Conservation (phyloP, 2,113 vertebrate genomes). For the Guaruba guarouba region DNA sequence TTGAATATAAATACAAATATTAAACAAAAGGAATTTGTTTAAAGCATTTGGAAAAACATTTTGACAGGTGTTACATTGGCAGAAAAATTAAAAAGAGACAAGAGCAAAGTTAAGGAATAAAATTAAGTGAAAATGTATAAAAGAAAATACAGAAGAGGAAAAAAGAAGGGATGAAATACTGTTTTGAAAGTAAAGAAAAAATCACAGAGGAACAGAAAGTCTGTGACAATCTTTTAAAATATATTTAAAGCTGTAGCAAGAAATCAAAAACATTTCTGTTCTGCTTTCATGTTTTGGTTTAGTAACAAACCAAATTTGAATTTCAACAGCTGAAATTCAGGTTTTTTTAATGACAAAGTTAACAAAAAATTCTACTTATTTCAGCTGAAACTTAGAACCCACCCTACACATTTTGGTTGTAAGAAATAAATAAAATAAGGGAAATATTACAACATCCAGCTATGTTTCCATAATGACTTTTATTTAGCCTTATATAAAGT, state of each 20-base stretch:
- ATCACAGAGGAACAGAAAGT: not conserved
- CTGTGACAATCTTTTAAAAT: not conserved
- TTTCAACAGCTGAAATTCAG: not conserved
- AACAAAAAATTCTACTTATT: not conserved
- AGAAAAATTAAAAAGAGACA: not conserved
- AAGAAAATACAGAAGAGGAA: not conserved
- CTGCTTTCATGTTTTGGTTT: not conserved
- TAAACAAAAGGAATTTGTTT: not conserved
- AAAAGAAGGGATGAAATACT: not conserved
- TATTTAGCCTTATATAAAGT: not conserved
- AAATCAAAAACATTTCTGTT: not conserved
- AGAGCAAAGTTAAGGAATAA: not conserved
- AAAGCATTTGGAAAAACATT: not conserved
- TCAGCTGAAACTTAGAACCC: not conserved
- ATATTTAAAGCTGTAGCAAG: not conserved
- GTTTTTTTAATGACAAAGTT: not conserved
- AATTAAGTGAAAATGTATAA: not conserved
- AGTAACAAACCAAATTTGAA: not conserved
- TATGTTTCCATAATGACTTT: not conserved
- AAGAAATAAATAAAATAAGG: not conserved
- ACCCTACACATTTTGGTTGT: not conserved
- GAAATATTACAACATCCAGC: not conserved
- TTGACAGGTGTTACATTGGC: not conserved
- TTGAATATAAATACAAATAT: not conserved
- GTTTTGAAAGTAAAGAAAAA: not conserved